phyloP scores from a whole-genome alignment of 2,113 vertebrate genomes.

The Bos javanicus region DNA sequence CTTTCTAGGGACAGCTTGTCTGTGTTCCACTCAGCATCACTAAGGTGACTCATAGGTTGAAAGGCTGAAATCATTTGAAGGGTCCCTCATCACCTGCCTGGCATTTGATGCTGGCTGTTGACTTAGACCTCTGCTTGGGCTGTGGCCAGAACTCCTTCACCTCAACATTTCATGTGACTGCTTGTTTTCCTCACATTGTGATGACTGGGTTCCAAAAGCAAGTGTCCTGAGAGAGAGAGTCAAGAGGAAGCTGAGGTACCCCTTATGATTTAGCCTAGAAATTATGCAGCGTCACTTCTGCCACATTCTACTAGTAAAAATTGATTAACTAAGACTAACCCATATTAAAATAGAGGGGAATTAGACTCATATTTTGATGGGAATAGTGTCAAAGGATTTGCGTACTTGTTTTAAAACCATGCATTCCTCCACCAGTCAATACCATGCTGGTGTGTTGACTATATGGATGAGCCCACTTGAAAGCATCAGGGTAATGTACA shows the following conservation, averaged over 20 bases:
- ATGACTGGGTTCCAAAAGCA: background rate
- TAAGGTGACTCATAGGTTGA: fast-evolving
- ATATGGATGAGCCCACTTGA: background rate
- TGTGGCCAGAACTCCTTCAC: background rate
- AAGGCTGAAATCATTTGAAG: background rate
- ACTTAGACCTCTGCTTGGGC: background rate
- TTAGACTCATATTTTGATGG: background rate
- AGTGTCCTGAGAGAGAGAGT: background rate
- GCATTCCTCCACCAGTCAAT: background rate
- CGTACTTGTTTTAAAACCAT: background rate
- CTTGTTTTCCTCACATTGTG: background rate
- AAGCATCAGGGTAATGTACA: background rate
- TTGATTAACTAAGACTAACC: background rate
- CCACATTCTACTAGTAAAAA: background rate
- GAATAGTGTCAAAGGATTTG: background rate
- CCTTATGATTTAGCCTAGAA: background rate
- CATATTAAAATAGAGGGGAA: background rate
- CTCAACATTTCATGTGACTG: background rate
- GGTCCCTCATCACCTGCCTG: background rate
- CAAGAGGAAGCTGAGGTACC: background rate
- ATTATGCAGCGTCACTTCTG: background rate
- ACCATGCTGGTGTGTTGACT: background rate
- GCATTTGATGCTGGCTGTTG: background rate
- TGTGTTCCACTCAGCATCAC: background rate
- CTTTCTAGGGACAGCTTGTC: background rate